Conservation (phyloP, 2,797 vertebrate species). For the Amniataba percoides region DNA sequence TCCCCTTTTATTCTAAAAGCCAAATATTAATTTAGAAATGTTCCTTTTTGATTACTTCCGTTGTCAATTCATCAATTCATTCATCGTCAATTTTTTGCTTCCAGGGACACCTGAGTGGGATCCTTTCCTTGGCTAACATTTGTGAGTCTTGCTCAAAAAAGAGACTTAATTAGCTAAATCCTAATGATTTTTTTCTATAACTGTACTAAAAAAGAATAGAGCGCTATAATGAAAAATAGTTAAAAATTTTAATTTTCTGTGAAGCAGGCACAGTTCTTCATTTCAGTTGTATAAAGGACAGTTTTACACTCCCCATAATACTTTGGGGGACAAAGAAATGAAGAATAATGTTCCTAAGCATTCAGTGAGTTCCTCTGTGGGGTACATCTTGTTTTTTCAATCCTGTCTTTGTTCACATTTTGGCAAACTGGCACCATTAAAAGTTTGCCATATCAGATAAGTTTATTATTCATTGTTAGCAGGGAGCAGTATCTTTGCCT, state of each 20-base stretch:
- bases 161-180: too few relatives aligned
- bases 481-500: not conserved
- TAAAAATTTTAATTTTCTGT: not conserved
- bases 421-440: not conserved
- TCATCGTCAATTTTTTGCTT: too few relatives aligned
- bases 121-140: too few relatives aligned
- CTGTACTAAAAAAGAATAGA: slow-evolving; percentile 10
- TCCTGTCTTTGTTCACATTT: not conserved
- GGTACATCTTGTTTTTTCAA: not conserved
- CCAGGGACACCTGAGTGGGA: too few relatives aligned
- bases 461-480: too few relatives aligned
- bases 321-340: not conserved
- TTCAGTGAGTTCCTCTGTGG: not conserved
- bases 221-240: slow-evolving; percentile 34
- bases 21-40: too few relatives aligned
- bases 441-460: too few relatives aligned
- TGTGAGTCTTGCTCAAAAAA: too few relatives aligned
- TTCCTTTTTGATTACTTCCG: too few relatives aligned
- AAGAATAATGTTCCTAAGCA: not conserved
- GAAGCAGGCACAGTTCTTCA: not conserved
- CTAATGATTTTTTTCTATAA: too few relatives aligned
- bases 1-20: too few relatives aligned
- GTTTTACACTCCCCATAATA: slow-evolving; percentile 1
- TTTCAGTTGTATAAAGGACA: not conserved
- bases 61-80: too few relatives aligned